These are phyloP conservation scores for Aplysina aerophoba DNA, from an alignment of 37 sponge, comb jelly and placozoan species.

Conservation along the genomic window DNA sequence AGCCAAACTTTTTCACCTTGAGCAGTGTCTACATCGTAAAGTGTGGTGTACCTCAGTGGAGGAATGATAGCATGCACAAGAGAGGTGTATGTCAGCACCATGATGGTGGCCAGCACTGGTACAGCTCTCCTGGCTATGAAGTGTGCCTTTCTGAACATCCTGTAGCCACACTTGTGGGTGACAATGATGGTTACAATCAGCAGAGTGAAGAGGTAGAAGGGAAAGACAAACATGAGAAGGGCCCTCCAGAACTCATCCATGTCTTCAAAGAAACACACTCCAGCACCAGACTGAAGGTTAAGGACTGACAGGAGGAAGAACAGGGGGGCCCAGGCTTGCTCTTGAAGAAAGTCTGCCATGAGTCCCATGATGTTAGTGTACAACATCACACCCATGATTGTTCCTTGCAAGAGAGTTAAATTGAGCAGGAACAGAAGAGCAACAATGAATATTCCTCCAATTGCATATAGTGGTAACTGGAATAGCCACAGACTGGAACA, in stretches of 20 bases:
- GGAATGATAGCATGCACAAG: conserved; percentile 24
- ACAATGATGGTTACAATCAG: conserved; percentile 26
- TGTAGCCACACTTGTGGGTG: conserved; percentile 12
- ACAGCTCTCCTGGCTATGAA: conserved; percentile 37
- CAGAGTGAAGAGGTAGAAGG: conserved; percentile 57
- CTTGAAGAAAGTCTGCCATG: conserved; percentile 24
- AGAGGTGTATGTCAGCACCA: conserved; percentile 36
- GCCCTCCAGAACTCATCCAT: conserved; percentile 59
- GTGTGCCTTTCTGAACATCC: background rate
- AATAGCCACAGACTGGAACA: conserved; percentile 33
- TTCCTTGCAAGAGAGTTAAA: conserved; percentile 48
- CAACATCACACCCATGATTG: conserved; percentile 50
- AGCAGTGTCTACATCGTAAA: conserved; percentile 27
- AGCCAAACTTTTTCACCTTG: conserved; percentile 3
- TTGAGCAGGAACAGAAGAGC: conserved; percentile 31
- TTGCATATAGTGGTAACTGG: conserved; percentile 9
- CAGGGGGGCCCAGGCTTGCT: conserved; percentile 11
- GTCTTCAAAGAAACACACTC: conserved; percentile 70
- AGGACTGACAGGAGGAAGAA: conserved; percentile 44
- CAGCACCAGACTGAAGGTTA: conserved; percentile 45
- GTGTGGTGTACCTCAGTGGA: conserved; percentile 21
- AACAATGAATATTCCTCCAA: conserved; percentile 43
- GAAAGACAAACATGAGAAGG: conserved; percentile 61
- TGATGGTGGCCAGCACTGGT: conserved; percentile 47
- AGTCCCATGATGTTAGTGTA: conserved; percentile 45